These are phyloP conservation scores for Camponotus vicinus DNA, from an alignment of 1,140 invertebrate genomes.

Conservation along the genomic window DNA sequence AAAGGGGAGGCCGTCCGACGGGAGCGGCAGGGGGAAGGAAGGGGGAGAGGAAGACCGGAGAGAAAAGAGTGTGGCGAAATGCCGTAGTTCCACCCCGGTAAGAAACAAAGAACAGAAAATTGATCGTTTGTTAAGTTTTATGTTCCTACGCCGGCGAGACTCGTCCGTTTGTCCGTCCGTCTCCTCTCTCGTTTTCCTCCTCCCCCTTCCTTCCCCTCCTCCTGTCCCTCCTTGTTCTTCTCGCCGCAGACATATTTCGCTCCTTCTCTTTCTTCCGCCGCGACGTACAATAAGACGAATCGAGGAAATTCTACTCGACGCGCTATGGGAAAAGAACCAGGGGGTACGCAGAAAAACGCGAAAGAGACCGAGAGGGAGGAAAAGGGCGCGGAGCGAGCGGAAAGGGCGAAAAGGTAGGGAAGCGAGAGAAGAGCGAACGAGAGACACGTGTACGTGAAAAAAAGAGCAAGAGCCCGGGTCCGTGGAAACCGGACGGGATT, in stretches of 20 bases:
- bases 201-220: background rate
- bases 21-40: background rate
- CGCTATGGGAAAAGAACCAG: slow-evolving; percentile 76
- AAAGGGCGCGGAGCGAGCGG: slow-evolving; percentile 23
- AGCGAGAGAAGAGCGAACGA: slow-evolving; percentile 19
- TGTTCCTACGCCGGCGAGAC: slow-evolving; percentile 74
- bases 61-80: slow-evolving; percentile 69
- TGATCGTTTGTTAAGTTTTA: slow-evolving; percentile 85
- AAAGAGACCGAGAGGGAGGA: slow-evolving; percentile 30
- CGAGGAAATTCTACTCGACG: slow-evolving; percentile 75
- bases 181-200: background rate
- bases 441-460: slow-evolving; percentile 47
- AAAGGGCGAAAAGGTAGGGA: slow-evolving; percentile 1
- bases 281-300: slow-evolving; percentile 76
- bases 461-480: slow-evolving; percentile 65
- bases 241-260: background rate
- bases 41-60: background rate
- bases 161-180: slow-evolving; percentile 45
- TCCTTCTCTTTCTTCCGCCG: slow-evolving; percentile 6
- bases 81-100: slow-evolving; percentile 78
- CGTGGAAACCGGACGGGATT: slow-evolving; percentile 78
- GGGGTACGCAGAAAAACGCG: slow-evolving; percentile 73
- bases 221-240: slow-evolving; percentile 11
- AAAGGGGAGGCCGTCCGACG: slow-evolving; percentile 4
- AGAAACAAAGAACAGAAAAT: slow-evolving; percentile 85